Evolutionary conservation across 2,797 vertebrate species (phyloP).

Genomic region (Tokudaia muenninki): DNA sequence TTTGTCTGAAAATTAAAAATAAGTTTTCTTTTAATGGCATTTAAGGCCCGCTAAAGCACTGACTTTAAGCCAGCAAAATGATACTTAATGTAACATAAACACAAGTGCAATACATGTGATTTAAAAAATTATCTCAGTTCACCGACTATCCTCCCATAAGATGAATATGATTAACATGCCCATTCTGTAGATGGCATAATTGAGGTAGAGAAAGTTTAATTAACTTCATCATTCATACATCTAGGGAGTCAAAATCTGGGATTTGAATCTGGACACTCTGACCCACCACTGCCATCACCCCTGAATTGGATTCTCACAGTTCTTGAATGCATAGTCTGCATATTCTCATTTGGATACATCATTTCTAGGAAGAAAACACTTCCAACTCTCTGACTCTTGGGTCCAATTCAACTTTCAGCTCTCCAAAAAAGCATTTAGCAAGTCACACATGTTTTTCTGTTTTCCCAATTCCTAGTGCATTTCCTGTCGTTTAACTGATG

Average conservation of each 20-base stretch:
- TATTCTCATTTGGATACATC: neutral
- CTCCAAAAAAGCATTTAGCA: neutral
- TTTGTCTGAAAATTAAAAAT: conserved; percentile 22
- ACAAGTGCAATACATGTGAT: neutral
- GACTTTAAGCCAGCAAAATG: neutral
- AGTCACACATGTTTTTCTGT: neutral
- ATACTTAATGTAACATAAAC: neutral
- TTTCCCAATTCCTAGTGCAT: neutral
- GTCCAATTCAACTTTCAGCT: neutral
- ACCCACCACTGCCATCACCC: neutral
- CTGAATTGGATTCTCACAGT: neutral
- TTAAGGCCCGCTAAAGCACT: neutral
- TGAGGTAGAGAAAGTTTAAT: conserved; percentile 27
- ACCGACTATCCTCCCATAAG: neutral
- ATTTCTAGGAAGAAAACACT: neutral
- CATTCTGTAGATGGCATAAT: neutral
- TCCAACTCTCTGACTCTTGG: neutral
- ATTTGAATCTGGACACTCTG: neutral
- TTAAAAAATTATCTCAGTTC: conserved; percentile 7
- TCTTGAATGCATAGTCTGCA: neutral
- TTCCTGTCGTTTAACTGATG: neutral
- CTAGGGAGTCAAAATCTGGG: neutral
- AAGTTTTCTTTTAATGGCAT: neutral
- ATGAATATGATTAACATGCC: neutral
- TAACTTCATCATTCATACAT: neutral